Evolutionary conservation across 2,888 invertebrate species (phyloP).

Genomic region (Mesorhabditis sp.): DNA sequence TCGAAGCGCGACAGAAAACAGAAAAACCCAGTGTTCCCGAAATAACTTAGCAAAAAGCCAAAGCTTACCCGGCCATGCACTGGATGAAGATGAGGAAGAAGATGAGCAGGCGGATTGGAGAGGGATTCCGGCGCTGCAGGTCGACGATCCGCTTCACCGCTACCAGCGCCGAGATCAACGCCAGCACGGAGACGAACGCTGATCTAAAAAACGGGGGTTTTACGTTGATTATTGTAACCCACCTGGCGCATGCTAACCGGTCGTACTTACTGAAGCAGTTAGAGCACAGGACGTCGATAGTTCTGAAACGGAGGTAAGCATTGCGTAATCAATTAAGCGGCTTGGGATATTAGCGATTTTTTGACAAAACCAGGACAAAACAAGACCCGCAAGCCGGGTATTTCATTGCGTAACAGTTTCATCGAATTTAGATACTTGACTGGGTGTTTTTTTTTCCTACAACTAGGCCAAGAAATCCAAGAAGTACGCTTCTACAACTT

Average conservation of each 20-base stretch:
- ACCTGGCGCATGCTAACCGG: background rate
- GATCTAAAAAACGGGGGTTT: slow-evolving; percentile 5
- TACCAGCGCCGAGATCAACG: slow-evolving; percentile 25
- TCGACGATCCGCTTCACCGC: slow-evolving; percentile 27
- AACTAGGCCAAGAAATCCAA: no score
- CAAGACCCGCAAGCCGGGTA: no score
- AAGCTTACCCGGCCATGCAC: slow-evolving; percentile 34
- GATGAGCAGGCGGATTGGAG: slow-evolving; percentile 30
- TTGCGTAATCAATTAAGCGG: background rate
- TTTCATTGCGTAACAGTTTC: no score
- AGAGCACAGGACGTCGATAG: background rate
- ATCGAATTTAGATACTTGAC: background rate
- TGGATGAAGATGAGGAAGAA: slow-evolving; percentile 38
- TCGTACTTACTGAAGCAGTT: background rate
- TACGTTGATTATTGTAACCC: background rate
- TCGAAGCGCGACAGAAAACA: no score
- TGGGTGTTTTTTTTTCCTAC: background rate
- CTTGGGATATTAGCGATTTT: background rate
- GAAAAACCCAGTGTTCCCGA: no score
- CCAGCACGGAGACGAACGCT: slow-evolving; percentile 24
- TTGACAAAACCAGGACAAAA: no score
- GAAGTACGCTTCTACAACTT: no score
- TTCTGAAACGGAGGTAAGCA: background rate
- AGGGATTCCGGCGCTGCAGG: slow-evolving; percentile 29
- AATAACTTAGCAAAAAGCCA: no score